Conservation (phyloP, 1,140 invertebrate genomes). For the Zaprionus ghesquierei region DNA sequence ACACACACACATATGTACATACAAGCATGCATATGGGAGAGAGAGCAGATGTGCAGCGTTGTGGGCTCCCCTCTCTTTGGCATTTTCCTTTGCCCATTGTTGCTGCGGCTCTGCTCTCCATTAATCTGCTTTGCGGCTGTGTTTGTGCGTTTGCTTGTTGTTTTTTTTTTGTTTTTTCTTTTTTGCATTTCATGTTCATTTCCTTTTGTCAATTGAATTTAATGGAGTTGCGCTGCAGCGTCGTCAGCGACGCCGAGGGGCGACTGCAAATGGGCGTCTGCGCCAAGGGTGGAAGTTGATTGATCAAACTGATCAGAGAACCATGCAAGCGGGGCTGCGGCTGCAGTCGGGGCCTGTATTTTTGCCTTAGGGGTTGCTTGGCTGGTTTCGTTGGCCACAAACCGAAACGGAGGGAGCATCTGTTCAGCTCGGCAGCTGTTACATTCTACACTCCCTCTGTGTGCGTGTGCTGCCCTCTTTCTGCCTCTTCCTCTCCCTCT, state of each 20-base stretch:
- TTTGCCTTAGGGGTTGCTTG: conserved; percentile 63
- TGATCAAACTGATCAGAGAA: conserved; percentile 74
- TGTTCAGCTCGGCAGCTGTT: conserved; percentile 54
- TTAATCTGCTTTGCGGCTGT: conserved; percentile 24
- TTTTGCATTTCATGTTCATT: conserved; percentile 79
- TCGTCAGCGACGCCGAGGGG: conserved; percentile 36
- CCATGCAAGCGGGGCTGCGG: conserved; percentile 42
- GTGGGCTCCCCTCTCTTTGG: conserved; percentile 54
- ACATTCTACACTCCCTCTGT: neutral
- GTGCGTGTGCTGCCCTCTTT: conserved; percentile 13
- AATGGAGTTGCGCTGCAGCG: conserved; percentile 69
- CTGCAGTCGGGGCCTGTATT: conserved; percentile 20
- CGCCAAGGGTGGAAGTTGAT: conserved; percentile 74
- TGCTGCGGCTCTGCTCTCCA: conserved; percentile 27
- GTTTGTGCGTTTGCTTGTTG: conserved; percentile 9
- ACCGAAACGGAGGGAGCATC: conserved; percentile 46
- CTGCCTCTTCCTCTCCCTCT: too few relatives aligned
- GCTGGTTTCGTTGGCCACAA: conserved; percentile 29
- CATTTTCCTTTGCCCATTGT: conserved; percentile 34
- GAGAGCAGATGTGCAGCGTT: conserved; percentile 30
- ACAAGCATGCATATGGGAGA: neutral
- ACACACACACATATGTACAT: conserved; percentile 15
- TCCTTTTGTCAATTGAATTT: conserved; percentile 79
- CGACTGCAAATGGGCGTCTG: conserved; percentile 33
- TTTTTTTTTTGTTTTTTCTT: conserved; percentile 24